Conservation (phyloP, 2,113 vertebrate genomes). For the Craseonycteris thonglongyai region DNA sequence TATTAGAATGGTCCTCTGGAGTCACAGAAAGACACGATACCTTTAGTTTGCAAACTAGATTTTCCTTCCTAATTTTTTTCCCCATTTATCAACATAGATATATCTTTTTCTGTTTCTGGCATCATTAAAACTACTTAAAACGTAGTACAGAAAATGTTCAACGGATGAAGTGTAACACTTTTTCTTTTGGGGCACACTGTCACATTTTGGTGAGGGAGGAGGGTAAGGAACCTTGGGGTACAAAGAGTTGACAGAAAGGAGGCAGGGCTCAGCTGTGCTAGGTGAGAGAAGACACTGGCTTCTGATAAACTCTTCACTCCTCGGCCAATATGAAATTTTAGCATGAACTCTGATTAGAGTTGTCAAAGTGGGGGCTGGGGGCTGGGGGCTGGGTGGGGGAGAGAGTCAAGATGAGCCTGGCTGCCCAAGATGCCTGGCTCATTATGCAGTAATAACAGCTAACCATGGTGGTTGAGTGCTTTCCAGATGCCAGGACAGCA, state of each 20-base stretch:
- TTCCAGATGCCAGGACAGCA: not conserved
- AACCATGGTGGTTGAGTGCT: not conserved
- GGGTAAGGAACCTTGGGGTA: not conserved
- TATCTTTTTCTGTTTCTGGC: not conserved
- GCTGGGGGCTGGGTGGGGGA: fast-evolving
- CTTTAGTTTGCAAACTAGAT: not conserved
- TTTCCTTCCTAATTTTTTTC: not conserved
- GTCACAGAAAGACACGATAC: not conserved
- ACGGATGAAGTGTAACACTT: not conserved
- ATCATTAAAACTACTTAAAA: not conserved
- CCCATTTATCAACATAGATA: not conserved
- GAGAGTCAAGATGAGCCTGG: not conserved
- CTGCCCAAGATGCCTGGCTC: not conserved
- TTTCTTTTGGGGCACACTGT: not conserved
- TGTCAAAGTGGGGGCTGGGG: no score
- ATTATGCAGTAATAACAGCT: not conserved
- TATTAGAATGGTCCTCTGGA: not conserved
- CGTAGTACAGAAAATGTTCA: not conserved
- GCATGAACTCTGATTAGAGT: not conserved
- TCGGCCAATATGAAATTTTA: not conserved
- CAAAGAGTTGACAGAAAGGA: not conserved
- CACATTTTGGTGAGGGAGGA: not conserved
- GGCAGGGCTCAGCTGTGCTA: not conserved
- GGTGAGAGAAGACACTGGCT: not conserved
- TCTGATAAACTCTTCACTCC: not conserved